Base-by-base conservation (phyloP, 1,140 invertebrate genomes). In the Oreohelix idahoensis region DNA sequence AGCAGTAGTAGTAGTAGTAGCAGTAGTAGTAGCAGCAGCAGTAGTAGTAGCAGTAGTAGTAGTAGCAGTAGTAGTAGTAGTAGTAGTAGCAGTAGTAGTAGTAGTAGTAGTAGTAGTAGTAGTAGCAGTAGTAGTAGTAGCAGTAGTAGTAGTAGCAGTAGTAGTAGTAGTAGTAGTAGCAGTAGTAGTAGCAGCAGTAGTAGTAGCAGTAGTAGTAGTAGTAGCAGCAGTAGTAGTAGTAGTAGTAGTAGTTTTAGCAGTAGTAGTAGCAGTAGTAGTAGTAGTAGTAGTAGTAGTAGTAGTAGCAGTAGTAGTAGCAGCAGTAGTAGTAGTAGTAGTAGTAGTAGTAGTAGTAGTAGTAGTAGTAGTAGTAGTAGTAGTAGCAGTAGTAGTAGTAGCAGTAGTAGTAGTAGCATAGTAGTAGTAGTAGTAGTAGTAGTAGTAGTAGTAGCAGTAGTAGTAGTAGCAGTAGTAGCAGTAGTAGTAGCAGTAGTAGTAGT, bases 391-490 rank as follows among this genome's bases (percentile, higher is more conserved):
- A 36, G 15, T 23, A 71, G 38, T 71, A 71, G 38, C 32, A 71
- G 38, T 35, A 71, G 38, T 71, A 71, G 38, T 71, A 71, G 38
- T 71, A 71, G 38, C 32, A 71, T 23, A 71, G 38, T 71, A 71
- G 38, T 71, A 71, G 38, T 35, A 71, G 38, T 71, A 71, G 38
- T 71, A 71, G 38, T 71, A 71, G 38, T 71, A 71, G 38, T 35
- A 71, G 38, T 71, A 71, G 38, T 71, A 39, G 38, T 71, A n/a
- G 38, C n/a, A 15, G 38, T 71, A 71, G 38, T 35, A 71, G 38
- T 32, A 71, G 38, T 35, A 71, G 38, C 32, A 71, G 38, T 71
- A 71, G 38, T 71, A 71, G 38, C n/a, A 71, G 15, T 71, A 71
- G 38, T 71, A 71, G 38, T 71, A 35, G 38, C 32, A 71, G 38